Evolutionary conservation across 1,140 invertebrate genomes (phyloP), one percentile per base, ranked within the genome.

Genomic region (Trichomalopsis sarcophagae): DNA sequence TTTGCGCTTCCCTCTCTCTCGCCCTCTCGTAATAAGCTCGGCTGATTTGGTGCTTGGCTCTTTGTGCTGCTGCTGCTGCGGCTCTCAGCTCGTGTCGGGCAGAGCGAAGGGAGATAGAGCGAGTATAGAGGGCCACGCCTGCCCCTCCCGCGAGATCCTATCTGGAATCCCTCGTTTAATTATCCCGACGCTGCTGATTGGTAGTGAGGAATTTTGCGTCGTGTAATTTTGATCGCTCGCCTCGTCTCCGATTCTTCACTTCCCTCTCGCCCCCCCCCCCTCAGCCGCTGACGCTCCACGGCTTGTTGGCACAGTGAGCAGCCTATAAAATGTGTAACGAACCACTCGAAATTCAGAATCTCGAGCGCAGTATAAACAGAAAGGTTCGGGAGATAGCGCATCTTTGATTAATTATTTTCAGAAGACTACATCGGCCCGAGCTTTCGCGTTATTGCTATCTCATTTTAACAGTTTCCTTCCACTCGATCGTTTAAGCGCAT

Each of bases 171-270:
- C 90, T 90, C 91, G 91, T 92, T 92, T 92, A 92, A 92, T 92
- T 92, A 92, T 92, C 91, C 89, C 89, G 68, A 86, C 89, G 89
- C 90, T 92, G 30, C 75, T 76, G 91, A 92, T 92, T 92, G 91
- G 91, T 92, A 92, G 91, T 88, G 84, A 91, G 89, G 90, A 92
- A 92, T 91, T 92, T 92, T 88, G 88, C 90, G 88, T 91, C 89
- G 89, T 88, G 90, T 92, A 91, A 92, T 91, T 92, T 91, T 90
- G 88, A 91, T 91, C 89, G 40, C 0, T 44, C 9, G 40, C 40
- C 40, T 44, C 40, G 40, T 9, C 40, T 44, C 40, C 88, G 85
- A 85, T 84, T 81, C 77, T 85, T 82, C 55, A 17, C 84, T 55
- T 55, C 85, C 55, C 83, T 77, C 82, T 73, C 79, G 55, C 71